Evolutionary conservation across 2,113 vertebrate genomes (phyloP), one percentile per base, ranked within the genome.

Genomic region (Callipepla californica): DNA sequence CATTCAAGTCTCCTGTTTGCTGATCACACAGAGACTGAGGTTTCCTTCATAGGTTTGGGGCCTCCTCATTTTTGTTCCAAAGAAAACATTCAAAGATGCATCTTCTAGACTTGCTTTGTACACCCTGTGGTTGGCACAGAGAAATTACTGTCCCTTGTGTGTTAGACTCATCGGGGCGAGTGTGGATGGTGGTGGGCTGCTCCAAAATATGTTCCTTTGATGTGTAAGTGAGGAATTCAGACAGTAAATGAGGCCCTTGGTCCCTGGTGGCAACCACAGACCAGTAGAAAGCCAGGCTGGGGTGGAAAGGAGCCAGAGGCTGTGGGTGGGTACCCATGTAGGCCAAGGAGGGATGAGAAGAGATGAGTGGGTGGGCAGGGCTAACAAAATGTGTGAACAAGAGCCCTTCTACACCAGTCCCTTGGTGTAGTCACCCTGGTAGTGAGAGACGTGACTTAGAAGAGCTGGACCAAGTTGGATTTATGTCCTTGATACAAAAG

Each of bases 41-140:
- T 92, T 94, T 84, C 58, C 40, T 87, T 90, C 80, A 34, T 50
- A 18, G 36, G 20, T 78, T 66, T 91, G 53, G 30, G 26, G 48
- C 61, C 74, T 88, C 25, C 42, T 67, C 34, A 80, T 66, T 77
- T 83, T 87, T 70, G 8, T 19, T 67, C 50, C 0, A 17, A 68
- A 90, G 66, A 86, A 65, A 78, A n/a, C 58, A 1, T 87, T 92
- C 74, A 47, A 47, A 2, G 4, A 30, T 63, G 50, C 51, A 47
- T 45, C 55, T 89, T 84, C 25, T 73, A 51, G 42, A 50, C 13
- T 79, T n/a, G 63, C 36, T 76, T 85, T 0, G 0, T 70, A 48
- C 3, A 7, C 7, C 1, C 18, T 42, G 45, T 81, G 68, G 87
- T 87, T 90, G 85, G 28, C 36, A 16, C 59, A 45, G 66, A 55